These are phyloP conservation scores for Elachura formosa DNA, from an alignment of 2,113 vertebrate species.

Conservation along the genomic window DNA sequence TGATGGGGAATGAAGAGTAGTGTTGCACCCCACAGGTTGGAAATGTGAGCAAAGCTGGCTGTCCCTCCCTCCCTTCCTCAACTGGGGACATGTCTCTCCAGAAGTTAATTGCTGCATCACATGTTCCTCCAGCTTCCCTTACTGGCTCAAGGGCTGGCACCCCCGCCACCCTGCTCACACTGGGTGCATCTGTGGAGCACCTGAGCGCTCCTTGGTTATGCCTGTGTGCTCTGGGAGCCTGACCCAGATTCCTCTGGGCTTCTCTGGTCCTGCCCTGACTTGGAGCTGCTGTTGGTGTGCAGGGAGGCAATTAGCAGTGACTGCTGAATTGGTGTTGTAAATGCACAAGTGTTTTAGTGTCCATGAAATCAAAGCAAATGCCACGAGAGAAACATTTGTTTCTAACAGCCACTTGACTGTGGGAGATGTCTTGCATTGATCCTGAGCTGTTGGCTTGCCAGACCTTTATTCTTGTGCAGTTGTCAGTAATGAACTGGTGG, in stretches of 20 bases:
- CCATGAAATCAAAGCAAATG: background rate
- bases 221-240: background rate
- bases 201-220: background rate
- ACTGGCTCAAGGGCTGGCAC: background rate
- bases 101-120: rapidly evolving
- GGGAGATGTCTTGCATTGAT: background rate
- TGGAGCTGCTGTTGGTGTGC: background rate
- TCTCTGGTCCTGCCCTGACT: background rate
- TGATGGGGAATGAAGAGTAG: background rate
- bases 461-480: background rate
- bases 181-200: rapidly evolving
- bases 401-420: background rate
- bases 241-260: background rate
- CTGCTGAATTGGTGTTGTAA: background rate
- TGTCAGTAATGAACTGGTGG: background rate
- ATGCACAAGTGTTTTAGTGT: background rate
- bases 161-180: background rate
- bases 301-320: background rate
- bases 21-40: background rate
- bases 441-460: background rate
- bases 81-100: background rate
- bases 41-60: background rate
- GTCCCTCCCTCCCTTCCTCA: background rate
- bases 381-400: background rate
- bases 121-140: background rate